A percentile compares a stretch with the other conserved stretches of the same genome.
These are phyloP conservation scores for Rhyacichthys aspro DNA, from an alignment of 2,797 vertebrate species.

Conservation along the genomic window DNA sequence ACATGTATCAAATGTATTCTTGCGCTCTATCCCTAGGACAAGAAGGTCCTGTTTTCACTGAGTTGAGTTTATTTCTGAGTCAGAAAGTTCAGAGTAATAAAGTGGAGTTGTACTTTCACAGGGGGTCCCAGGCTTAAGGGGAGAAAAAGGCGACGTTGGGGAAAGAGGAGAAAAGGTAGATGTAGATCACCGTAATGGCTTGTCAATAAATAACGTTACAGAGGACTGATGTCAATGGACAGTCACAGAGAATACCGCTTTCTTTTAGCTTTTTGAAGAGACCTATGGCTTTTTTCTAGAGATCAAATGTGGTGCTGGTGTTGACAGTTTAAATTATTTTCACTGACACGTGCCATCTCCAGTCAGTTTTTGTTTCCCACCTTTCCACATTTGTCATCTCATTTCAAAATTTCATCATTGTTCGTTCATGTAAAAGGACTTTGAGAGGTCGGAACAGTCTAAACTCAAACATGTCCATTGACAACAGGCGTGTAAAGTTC, in stretches of 20 bases:
- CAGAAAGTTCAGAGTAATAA: constrained; percentile 45
- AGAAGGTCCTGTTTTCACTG: not conserved
- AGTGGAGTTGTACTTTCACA: constrained; percentile 85
- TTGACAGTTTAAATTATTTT: not conserved
- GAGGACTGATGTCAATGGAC: constrained; percentile 86
- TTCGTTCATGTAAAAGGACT: constrained; percentile 18
- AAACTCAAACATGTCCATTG: constrained; percentile 78
- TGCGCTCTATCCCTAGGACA: constrained; percentile 1
- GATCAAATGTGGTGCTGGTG: not conserved
- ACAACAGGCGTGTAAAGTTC: constrained; percentile 76
- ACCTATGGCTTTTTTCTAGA: no score
- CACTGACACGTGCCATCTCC: constrained; percentile 20
- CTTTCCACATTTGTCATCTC: constrained; percentile 71
- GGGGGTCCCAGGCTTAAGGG: constrained; percentile 96
- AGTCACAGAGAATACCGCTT: constrained; percentile 32
- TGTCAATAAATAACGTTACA: constrained; percentile 49
- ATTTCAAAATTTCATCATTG: constrained; percentile 37
- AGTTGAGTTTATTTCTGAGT: constrained; percentile 8
- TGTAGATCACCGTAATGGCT: constrained; percentile 63
- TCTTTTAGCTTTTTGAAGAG: not conserved
- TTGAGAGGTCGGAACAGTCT: constrained; percentile 21
- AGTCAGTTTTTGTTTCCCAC: constrained; percentile 60
- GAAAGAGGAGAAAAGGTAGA: constrained; percentile 99
- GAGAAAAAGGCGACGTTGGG: constrained; percentile 96
- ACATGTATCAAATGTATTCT: not conserved